Percentiles rank a stretch among this genome's conserved stretches.
These are phyloP conservation scores for Ornithoptera priamus DNA, from an alignment of 2,888 invertebrate genomes.

Conservation along the genomic window DNA sequence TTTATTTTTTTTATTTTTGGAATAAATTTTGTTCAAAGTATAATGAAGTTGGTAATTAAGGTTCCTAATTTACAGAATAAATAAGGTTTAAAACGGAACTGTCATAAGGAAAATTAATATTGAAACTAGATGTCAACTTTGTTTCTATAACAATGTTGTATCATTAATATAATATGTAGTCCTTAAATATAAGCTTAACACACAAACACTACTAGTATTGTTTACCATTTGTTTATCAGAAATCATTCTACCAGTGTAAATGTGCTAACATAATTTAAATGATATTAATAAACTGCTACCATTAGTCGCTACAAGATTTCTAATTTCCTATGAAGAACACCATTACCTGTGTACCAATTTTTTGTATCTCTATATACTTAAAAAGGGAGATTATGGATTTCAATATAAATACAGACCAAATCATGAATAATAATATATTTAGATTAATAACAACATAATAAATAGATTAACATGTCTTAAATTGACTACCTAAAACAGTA, in stretches of 20 bases:
- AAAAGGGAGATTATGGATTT: background rate
- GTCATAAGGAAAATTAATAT: constrained; percentile 15
- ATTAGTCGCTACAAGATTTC: constrained; percentile 23
- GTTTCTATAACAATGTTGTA: constrained; percentile 18
- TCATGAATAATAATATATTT: constrained; percentile 22
- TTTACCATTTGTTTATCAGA: constrained; percentile 20
- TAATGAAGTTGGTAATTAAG: constrained; percentile 73
- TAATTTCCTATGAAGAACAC: constrained; percentile 26
- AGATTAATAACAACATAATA: constrained; percentile 22
- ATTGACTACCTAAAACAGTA: constrained; percentile 18
- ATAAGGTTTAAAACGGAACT: constrained; percentile 21
- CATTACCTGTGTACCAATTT: constrained; percentile 14
- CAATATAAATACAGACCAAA: constrained; percentile 9
- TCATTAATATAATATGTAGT: constrained; percentile 12
- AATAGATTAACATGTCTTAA: constrained; percentile 26
- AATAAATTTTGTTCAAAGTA: constrained; percentile 77
- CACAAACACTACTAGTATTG: constrained; percentile 22
- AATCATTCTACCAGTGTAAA: constrained; percentile 26
- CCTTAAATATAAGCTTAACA: constrained; percentile 22
- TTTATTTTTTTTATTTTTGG: constrained; percentile 74
- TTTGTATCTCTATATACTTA: background rate
- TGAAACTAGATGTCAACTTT: constrained; percentile 21
- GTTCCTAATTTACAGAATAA: constrained; percentile 57
- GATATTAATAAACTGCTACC: constrained; percentile 28
- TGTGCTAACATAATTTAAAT: constrained; percentile 27